Evolutionary conservation across 92 coral and sea anemone species (phyloP).

Genomic region (Heteractis magnifica): DNA sequence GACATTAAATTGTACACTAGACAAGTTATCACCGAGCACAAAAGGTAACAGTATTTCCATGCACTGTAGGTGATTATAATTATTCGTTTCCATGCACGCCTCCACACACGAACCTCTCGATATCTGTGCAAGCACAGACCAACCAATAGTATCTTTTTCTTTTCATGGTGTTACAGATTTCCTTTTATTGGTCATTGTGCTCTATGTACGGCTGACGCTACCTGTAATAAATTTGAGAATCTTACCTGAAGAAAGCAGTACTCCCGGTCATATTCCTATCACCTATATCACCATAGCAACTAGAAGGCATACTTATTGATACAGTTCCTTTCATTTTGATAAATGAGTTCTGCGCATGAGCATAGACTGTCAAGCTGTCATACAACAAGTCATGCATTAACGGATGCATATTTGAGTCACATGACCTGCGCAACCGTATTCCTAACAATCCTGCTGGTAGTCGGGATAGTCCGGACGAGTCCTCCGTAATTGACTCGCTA

Average conservation of each 20-base stretch:
- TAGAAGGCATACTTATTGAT: slow-evolving; percentile 2
- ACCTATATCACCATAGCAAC: slow-evolving; percentile 9
- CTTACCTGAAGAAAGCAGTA: slow-evolving; percentile 26
- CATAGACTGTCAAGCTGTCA: slow-evolving; percentile 26
- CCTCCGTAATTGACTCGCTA: slow-evolving; percentile 28
- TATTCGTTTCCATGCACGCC: too few relatives aligned
- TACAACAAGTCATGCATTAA: slow-evolving; percentile 11
- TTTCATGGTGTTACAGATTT: too few relatives aligned
- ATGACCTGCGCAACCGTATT: slow-evolving; percentile 19
- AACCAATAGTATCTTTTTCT: too few relatives aligned
- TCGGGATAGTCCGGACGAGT: slow-evolving; percentile 11
- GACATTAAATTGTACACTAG: background rate
- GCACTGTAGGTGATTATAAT: too few relatives aligned
- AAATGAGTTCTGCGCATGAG: slow-evolving; percentile 4
- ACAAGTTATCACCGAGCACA: background rate
- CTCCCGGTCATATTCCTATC: background rate
- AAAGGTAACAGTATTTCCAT: background rate
- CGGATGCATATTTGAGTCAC: background rate
- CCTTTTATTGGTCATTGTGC: too few relatives aligned
- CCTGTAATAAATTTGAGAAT: background rate
- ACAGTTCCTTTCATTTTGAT: background rate
- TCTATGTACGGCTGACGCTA: too few relatives aligned
- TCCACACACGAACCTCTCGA: too few relatives aligned
- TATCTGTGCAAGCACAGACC: too few relatives aligned
- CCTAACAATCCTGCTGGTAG: slow-evolving; percentile 44